These are phyloP conservation scores for Brachypteracias leptosomus DNA, from an alignment of 2,113 vertebrate species.

Conservation along the genomic window DNA sequence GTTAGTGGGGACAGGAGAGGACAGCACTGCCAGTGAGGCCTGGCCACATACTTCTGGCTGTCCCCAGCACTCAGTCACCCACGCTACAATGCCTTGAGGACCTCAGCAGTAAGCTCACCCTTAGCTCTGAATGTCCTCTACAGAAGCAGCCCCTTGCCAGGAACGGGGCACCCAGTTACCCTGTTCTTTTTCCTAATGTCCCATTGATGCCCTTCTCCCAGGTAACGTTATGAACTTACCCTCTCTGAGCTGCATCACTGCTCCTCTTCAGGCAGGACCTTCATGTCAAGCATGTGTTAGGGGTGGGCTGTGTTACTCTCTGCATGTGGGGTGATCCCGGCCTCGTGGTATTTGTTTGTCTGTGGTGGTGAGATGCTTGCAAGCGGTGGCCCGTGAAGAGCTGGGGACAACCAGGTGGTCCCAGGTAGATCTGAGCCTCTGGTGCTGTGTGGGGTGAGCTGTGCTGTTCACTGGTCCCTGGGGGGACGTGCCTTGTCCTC, in stretches of 20 bases:
- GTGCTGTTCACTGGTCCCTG: not conserved
- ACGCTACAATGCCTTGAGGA: not conserved
- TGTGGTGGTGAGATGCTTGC: not conserved
- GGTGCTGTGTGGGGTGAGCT: not conserved
- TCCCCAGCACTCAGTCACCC: not conserved
- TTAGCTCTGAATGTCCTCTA: not conserved
- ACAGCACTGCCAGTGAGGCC: not conserved
- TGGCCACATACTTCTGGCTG: not conserved
- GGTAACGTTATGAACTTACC: not conserved
- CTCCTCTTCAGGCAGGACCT: not conserved
- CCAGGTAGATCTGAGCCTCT: not conserved
- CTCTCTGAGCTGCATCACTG: not conserved
- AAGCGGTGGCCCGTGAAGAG: not conserved
- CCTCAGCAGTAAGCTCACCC: not conserved
- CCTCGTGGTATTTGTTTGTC: not conserved
- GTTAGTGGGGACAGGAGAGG: not conserved
- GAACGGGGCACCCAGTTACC: not conserved
- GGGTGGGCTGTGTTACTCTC: rapidly evolving
- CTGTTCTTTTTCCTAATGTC: not conserved
- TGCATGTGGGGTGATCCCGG: not conserved
- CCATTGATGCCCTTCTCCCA: not conserved
- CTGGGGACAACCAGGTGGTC: not conserved
- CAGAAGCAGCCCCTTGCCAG: not conserved
- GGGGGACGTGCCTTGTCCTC: not conserved
- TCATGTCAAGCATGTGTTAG: too few relatives aligned